Evolutionary conservation across 2,888 invertebrate species (phyloP).

Genomic region (Heliconius ethilla): DNA sequence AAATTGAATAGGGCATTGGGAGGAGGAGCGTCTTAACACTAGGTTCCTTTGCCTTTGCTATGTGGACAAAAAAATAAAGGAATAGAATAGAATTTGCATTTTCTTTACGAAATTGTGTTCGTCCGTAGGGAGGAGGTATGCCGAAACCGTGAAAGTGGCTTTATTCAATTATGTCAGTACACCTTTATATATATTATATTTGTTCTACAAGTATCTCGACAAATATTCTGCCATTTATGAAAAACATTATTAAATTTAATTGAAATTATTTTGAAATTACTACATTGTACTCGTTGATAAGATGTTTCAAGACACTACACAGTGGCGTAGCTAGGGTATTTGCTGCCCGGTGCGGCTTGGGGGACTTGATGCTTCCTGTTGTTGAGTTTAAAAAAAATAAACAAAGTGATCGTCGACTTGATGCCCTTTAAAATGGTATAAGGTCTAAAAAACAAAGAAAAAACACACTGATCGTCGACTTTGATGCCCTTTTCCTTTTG

Average conservation of each 20-base stretch:
- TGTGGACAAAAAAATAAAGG: neutral
- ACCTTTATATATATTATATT: conserved; percentile 17
- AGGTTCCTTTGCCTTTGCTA: neutral
- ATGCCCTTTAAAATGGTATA: too few relatives aligned
- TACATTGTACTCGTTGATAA: neutral
- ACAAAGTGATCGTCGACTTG: too few relatives aligned
- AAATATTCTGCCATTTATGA: neutral
- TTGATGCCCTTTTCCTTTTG: too few relatives aligned
- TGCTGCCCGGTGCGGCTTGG: too few relatives aligned
- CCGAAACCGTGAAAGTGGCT: conserved; percentile 19
- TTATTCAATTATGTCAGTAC: conserved; percentile 18
- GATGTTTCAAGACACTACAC: neutral
- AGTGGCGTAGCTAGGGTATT: too few relatives aligned
- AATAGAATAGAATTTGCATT: neutral
- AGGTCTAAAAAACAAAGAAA: too few relatives aligned
- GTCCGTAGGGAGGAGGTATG: conserved; percentile 1
- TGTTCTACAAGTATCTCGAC: neutral
- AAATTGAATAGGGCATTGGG: neutral
- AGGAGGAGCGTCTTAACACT: neutral
- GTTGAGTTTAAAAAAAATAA: too few relatives aligned
- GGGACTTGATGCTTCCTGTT: too few relatives aligned
- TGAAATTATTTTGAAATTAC: neutral
- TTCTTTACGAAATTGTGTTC: neutral
- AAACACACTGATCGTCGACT: too few relatives aligned
- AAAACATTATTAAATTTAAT: neutral